phyloP scores from a whole-genome alignment of 2,888 invertebrate genomes.

The Barypeithes pellucidus region DNA sequence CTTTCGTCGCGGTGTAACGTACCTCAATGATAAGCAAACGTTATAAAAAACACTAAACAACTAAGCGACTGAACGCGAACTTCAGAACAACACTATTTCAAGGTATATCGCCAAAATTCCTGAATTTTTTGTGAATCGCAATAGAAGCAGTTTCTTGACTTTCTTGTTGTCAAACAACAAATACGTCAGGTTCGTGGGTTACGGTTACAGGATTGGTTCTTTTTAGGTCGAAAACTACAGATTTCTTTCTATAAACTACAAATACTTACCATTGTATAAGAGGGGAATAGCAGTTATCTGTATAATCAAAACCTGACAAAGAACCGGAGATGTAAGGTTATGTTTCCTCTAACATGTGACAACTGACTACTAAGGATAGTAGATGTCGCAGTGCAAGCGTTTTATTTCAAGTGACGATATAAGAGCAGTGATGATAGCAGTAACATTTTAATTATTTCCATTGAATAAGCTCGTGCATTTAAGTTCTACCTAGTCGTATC shows the following conservation, averaged over 20 bases:
- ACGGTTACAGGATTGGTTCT: background rate
- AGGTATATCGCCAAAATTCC: conserved; percentile 29
- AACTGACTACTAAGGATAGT: too few relatives aligned
- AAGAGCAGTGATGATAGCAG: too few relatives aligned
- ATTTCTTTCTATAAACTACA: background rate
- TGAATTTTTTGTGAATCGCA: conserved; percentile 50
- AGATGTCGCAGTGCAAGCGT: too few relatives aligned
- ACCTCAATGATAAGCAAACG: conserved; percentile 28
- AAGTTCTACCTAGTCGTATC: too few relatives aligned
- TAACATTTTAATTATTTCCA: too few relatives aligned
- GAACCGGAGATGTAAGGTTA: too few relatives aligned
- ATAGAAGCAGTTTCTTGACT: conserved; percentile 45
- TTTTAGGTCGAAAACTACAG: background rate
- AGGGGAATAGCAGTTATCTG: too few relatives aligned
- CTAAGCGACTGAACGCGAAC: conserved; percentile 4
- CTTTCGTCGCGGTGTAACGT: conserved; percentile 5
- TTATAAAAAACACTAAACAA: conserved; percentile 17
- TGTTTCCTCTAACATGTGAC: too few relatives aligned
- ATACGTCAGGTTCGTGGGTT: conserved; percentile 7
- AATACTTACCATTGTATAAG: too few relatives aligned
- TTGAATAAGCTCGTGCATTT: too few relatives aligned
- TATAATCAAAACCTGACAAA: too few relatives aligned
- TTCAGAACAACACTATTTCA: conserved; percentile 6
- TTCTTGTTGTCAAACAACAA: conserved; percentile 50
- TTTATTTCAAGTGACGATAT: too few relatives aligned